Conservation (phyloP, 2,888 invertebrate genomes). For the Maniola hyperantus region DNA sequence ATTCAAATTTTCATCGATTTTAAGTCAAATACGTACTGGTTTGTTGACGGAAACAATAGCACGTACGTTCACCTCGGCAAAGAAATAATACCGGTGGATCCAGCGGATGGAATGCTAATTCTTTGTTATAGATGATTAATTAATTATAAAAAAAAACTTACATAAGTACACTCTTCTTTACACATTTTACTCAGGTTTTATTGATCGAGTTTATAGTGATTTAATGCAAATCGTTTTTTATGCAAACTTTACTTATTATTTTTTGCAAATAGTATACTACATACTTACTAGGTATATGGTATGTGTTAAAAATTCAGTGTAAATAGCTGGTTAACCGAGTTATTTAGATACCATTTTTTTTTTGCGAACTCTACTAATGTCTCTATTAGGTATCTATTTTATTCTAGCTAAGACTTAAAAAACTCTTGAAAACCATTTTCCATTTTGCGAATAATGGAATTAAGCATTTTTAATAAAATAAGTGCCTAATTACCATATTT, state of each 20-base stretch:
- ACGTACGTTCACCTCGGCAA: conserved; percentile 58
- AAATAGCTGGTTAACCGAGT: no score
- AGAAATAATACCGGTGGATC: conserved; percentile 34
- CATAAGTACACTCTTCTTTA: conserved; percentile 1
- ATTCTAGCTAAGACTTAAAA: no score
- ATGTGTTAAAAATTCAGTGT: no score
- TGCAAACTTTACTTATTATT: neutral
- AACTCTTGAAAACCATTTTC: no score
- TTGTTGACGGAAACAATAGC: conserved; percentile 59
- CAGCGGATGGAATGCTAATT: conserved; percentile 37
- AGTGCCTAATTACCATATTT: no score
- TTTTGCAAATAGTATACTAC: neutral
- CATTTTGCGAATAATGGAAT: no score
- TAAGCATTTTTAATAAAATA: no score
- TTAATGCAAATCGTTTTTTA: neutral
- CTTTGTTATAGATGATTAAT: conserved; percentile 35
- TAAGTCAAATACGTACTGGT: conserved; percentile 39
- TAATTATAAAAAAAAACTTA: conserved; percentile 13
- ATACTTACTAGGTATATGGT: neutral
- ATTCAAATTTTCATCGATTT: conserved; percentile 55
- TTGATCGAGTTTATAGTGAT: neutral
- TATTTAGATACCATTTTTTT: neutral
- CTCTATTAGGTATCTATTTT: neutral
- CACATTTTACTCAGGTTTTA: neutral
- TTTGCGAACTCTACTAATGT: neutral